Evolutionary conservation across 2,113 vertebrate species (phyloP).

Genomic region (Pongo pygmaeus): DNA sequence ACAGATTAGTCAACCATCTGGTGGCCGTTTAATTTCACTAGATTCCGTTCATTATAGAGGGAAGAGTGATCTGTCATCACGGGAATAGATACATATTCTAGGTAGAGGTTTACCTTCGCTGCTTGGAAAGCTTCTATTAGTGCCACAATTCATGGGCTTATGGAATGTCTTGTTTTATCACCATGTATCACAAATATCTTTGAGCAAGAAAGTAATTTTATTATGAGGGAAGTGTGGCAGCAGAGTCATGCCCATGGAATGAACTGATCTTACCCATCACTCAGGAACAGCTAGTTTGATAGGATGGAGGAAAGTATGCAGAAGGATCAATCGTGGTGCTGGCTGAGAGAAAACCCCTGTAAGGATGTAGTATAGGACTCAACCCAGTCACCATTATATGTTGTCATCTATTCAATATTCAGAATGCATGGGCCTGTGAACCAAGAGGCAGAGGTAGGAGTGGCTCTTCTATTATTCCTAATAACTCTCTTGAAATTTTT

Average conservation of each 20-base stretch:
- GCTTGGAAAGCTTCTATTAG: not conserved
- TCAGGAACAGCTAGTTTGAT: not conserved
- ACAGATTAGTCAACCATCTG: not conserved
- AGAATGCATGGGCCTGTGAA: not conserved
- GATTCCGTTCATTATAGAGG: not conserved
- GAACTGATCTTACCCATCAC: not conserved
- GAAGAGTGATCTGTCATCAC: not conserved
- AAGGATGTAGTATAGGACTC: not conserved
- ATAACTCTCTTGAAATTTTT: constrained; percentile 19
- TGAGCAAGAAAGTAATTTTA: not conserved
- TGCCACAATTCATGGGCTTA: not conserved
- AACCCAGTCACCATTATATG: not conserved
- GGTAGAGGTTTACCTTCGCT: not conserved
- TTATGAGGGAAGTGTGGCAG: not conserved
- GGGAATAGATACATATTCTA: not conserved
- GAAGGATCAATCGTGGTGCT: not conserved
- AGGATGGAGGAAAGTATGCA: not conserved
- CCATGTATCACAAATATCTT: not conserved
- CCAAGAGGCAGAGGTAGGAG: not conserved
- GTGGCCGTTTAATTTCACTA: not conserved
- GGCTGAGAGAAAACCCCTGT: not conserved
- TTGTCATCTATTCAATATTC: not conserved
- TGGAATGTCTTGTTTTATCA: not conserved
- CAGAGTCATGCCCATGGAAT: not conserved
- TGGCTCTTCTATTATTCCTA: constrained; percentile 11